These are phyloP conservation scores for Drosophila fungiperda DNA, from an alignment of 2,888 invertebrate species.

Conservation along the genomic window DNA sequence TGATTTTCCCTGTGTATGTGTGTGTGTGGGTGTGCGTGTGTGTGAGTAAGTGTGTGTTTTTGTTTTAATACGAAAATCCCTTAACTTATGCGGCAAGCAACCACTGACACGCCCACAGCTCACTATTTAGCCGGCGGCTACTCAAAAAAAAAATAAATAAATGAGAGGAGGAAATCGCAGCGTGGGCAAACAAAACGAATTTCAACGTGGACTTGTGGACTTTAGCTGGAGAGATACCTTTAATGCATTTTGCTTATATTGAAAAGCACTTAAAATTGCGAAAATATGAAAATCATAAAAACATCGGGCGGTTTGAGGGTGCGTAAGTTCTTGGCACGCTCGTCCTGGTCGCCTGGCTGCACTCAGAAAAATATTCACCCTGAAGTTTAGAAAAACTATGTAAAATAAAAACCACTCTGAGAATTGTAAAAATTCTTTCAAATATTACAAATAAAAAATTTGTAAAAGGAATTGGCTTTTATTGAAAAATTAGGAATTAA, in stretches of 20 bases:
- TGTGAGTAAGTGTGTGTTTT: conserved; percentile 52
- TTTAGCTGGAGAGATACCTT: conserved; percentile 60
- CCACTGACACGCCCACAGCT: conserved; percentile 29
- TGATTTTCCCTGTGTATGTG: neutral
- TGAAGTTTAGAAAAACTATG: neutral
- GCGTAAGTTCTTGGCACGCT: conserved; percentile 21
- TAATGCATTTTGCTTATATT: conserved; percentile 76
- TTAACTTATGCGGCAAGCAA: conserved; percentile 50
- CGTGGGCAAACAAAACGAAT: conserved; percentile 24
- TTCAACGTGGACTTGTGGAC: conserved; percentile 12
- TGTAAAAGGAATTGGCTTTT: too few species aligned
- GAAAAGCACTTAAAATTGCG: conserved; percentile 76
- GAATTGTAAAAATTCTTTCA: too few species aligned
- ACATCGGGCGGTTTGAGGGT: conserved; percentile 15
- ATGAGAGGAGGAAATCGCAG: conserved; percentile 29
- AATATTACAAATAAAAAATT: too few species aligned
- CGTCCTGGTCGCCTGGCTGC: conserved; percentile 18
- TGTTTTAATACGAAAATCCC: conserved; percentile 68
- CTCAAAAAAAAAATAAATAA: neutral
- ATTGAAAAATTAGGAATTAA: too few species aligned
- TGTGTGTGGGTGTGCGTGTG: conserved; percentile 15
- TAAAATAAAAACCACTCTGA: neutral
- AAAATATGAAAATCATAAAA: conserved; percentile 76
- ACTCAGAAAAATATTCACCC: neutral
- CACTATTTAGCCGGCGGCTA: conserved; percentile 46